A percentile compares a stretch with the other conserved stretches of the same genome.
phyloP scores from a whole-genome alignment of 2,113 vertebrate genomes.

The Numida meleagris region DNA sequence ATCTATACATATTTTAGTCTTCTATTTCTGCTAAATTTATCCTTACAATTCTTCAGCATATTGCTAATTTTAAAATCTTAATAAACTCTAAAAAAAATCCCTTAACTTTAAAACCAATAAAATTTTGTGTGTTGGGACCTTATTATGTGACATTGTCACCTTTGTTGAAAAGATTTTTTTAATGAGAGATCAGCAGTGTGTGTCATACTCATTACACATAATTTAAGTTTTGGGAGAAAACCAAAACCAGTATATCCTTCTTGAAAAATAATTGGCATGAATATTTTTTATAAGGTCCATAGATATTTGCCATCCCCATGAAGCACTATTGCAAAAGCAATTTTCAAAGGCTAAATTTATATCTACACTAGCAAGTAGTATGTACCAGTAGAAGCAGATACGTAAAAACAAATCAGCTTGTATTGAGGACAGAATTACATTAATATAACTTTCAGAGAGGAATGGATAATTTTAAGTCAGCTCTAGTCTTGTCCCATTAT shows the following conservation, averaged over 20 bases:
- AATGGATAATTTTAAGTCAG: neutral
- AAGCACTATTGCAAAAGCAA: neutral
- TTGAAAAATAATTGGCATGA: neutral
- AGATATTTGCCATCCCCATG: neutral
- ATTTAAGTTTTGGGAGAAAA: neutral
- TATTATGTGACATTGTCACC: neutral
- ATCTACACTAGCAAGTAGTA: neutral
- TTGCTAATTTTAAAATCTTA: neutral
- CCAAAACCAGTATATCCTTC: neutral
- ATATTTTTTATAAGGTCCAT: neutral
- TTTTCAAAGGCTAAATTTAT: neutral
- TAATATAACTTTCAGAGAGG: neutral
- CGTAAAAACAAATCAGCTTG: neutral
- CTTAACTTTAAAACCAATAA: neutral
- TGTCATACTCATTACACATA: neutral
- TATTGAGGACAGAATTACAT: neutral
- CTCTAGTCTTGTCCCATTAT: neutral
- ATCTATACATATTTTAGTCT: neutral
- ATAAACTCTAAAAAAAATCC: neutral
- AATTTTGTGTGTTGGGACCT: accelerated
- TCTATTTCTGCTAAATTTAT: neutral
- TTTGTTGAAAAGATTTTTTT: neutral
- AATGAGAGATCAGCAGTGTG: neutral
- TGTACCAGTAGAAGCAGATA: neutral
- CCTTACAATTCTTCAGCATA: neutral